These are phyloP conservation scores for Lates calcarifer DNA, from an alignment of 2,113 vertebrate genomes.

Conservation along the genomic window DNA sequence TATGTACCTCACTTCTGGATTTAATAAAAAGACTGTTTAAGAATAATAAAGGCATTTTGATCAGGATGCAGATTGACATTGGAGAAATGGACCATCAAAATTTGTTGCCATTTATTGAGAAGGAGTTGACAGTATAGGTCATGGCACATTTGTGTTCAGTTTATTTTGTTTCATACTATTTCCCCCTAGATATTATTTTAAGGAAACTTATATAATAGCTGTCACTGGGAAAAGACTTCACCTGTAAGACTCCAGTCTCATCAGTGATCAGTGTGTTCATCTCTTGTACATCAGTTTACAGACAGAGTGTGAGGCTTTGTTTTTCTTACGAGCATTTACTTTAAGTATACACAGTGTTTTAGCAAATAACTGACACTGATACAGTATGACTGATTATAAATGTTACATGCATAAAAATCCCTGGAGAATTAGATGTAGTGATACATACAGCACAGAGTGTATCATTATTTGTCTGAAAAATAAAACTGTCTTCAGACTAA, in stretches of 20 bases:
- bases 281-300: not conserved
- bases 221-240: not conserved
- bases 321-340: slow-evolving; percentile 26
- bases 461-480: slow-evolving; percentile 37
- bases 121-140: not conserved
- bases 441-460: slow-evolving; percentile 12
- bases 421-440: not conserved
- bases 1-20: not conserved
- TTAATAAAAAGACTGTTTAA: not conserved
- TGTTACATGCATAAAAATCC: not conserved
- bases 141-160: not conserved
- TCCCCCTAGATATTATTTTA: not conserved
- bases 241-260: not conserved
- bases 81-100: not conserved
- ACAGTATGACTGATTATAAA: slow-evolving; percentile 1
- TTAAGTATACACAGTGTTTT: slow-evolving; percentile 29
- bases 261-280: not conserved
- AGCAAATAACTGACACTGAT: not conserved
- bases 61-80: slow-evolving; percentile 8
- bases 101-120: not conserved
- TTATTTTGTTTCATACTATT: not conserved
- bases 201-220: slow-evolving; percentile 5
- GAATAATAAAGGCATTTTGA: not conserved
- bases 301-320: not conserved
- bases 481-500: slow-evolving; percentile 44